Evolutionary conservation across 2,888 invertebrate genomes (phyloP).

Genomic region (Drosophila prostipennis): DNA sequence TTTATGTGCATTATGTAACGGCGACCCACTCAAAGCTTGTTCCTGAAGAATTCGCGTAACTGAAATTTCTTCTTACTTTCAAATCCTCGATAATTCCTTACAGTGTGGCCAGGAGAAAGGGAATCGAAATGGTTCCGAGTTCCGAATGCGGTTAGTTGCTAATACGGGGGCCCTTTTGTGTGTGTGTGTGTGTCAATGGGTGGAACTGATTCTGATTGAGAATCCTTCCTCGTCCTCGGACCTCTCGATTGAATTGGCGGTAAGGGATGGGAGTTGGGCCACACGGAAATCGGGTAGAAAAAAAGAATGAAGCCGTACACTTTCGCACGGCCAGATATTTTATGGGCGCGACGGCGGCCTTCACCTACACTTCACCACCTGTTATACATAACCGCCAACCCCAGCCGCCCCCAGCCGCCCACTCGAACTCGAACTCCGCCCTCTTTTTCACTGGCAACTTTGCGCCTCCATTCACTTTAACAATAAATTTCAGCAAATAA

Average conservation of each 20-base stretch:
- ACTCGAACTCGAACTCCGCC: background rate
- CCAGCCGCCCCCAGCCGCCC: background rate
- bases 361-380: slow-evolving; percentile 34
- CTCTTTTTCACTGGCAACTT: slow-evolving; percentile 29
- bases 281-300: slow-evolving; percentile 15
- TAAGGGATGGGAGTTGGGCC: background rate
- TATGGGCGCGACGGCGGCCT: slow-evolving; percentile 38
- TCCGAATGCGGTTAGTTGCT: slow-evolving; percentile 33
- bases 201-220: slow-evolving; percentile 46
- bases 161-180: slow-evolving; percentile 10
- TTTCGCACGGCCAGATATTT: slow-evolving; percentile 29
- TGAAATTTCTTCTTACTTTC: background rate
- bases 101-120: background rate
- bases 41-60: too few species aligned
- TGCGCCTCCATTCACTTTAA: slow-evolving; percentile 58
- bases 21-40: too few species aligned
- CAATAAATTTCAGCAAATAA: slow-evolving; percentile 79
- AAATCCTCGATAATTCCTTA: background rate
- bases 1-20: too few species aligned
- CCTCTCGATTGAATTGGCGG: slow-evolving; percentile 24
- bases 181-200: slow-evolving; percentile 24
- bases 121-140: slow-evolving; percentile 14
- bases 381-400: slow-evolving; percentile 11
- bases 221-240: slow-evolving; percentile 28
- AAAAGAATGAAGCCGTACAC: slow-evolving; percentile 5